These are phyloP conservation scores for Nasonia vitripennis DNA, from an alignment of 1,140 invertebrate species.

Conservation along the genomic window DNA sequence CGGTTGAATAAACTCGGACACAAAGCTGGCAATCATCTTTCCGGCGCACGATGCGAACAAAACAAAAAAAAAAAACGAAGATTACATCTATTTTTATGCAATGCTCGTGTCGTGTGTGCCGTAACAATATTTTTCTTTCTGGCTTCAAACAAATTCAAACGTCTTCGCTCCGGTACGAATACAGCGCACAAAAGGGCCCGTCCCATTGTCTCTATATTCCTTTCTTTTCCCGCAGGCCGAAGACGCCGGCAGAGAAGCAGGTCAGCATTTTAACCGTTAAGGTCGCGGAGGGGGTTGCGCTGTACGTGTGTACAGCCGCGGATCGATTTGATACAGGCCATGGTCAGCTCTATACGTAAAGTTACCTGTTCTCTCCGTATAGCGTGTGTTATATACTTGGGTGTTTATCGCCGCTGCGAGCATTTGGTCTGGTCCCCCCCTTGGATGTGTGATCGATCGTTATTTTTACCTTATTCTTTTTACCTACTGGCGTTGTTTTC, in stretches of 20 bases:
- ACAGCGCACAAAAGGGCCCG: too few relatives aligned
- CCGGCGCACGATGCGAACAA: neutral
- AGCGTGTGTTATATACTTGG: neutral
- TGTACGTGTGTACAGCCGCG: neutral
- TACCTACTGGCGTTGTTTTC: neutral
- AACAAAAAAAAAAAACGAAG: neutral
- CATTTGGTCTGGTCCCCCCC: neutral
- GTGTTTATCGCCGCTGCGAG: neutral
- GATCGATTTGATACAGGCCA: conserved; percentile 61
- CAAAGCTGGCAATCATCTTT: neutral
- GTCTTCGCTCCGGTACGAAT: too few relatives aligned
- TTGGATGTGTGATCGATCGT: neutral
- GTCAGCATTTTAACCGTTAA: conserved; percentile 49
- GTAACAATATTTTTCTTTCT: too few relatives aligned
- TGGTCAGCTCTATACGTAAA: conserved; percentile 53
- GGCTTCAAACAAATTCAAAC: too few relatives aligned
- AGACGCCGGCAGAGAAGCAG: conserved; percentile 27
- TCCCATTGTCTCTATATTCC: neutral
- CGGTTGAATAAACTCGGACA: neutral
- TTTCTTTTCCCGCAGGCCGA: neutral
- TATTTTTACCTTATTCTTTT: too few relatives aligned
- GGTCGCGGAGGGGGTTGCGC: conserved; percentile 51
- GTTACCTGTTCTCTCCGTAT: neutral
- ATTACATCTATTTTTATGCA: neutral
- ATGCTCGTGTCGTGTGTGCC: neutral